phyloP scores from a whole-genome alignment of 2,113 vertebrate genomes.

The Noturus placidus region DNA sequence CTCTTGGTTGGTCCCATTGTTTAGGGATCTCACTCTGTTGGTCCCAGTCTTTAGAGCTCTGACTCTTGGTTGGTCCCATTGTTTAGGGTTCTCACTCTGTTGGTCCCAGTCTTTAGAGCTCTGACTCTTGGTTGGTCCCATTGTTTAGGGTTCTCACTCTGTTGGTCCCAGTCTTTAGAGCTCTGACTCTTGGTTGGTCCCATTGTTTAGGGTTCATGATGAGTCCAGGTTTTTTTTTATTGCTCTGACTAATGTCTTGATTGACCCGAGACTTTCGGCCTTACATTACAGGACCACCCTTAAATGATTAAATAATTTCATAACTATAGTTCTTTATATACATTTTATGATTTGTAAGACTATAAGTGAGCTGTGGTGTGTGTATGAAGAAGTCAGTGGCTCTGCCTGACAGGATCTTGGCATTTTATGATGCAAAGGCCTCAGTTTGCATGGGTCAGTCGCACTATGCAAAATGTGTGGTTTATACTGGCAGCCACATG shows the following conservation, averaged over 20 bases:
- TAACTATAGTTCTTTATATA: not conserved
- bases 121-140: not conserved
- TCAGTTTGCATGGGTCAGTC: slow-evolving; percentile 14
- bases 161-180: not conserved
- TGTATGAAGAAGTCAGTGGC: slow-evolving; percentile 21
- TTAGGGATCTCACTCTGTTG: not conserved
- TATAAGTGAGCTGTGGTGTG: not conserved
- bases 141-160: not conserved
- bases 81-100: not conserved
- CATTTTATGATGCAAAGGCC: not conserved
- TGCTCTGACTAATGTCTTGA: not conserved
- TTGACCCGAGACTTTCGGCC: not conserved
- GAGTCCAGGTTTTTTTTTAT: too few species aligned
- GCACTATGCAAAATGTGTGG: slow-evolving; percentile 18
- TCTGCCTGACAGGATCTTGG: not conserved
- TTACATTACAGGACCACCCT: not conserved
- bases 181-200: not conserved
- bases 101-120: not conserved
- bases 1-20: not conserved
- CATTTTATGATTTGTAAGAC: not conserved
- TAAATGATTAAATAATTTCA: not conserved
- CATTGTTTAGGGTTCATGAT: not conserved
- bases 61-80: not conserved
- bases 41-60: not conserved
- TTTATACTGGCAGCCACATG: not conserved